Percentiles rank a stretch among this genome's conserved stretches.
Evolutionary conservation across 2,113 vertebrate genomes (phyloP).

Genomic region (Cyanoderma ruficeps): DNA sequence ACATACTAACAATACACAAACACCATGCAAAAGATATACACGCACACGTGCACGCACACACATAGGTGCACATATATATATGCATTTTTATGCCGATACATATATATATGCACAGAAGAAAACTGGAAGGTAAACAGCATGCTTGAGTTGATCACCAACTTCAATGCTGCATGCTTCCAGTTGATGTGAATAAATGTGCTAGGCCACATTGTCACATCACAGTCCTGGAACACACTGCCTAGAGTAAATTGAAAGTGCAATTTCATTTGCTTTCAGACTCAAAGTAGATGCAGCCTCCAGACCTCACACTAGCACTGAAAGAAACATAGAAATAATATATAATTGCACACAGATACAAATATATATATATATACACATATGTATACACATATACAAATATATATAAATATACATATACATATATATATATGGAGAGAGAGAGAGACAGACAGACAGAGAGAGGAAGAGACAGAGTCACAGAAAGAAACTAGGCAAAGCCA

Average conservation of each 20-base stretch:
- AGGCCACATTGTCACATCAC: constrained; percentile 86
- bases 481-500: constrained; percentile 70
- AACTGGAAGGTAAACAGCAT: constrained; percentile 82
- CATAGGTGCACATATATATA: constrained; percentile 56
- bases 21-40: constrained; percentile 84
- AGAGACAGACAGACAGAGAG: neutral
- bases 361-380: neutral
- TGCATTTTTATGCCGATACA: constrained; percentile 64
- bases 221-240: constrained; percentile 73
- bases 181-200: constrained; percentile 85
- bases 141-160: constrained; percentile 82
- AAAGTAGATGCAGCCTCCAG: constrained; percentile 76
- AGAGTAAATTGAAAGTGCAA: constrained; percentile 69
- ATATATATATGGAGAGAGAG: neutral
- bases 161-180: constrained; percentile 83
- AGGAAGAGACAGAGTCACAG: constrained; percentile 40
- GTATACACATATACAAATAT: neutral
- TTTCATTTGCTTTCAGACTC: constrained; percentile 74
- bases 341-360: constrained; percentile 35
- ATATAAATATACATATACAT: neutral
- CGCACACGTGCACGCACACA: neutral
- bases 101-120: constrained; percentile 75
- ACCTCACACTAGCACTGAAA: constrained; percentile 78
- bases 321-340: constrained; percentile 63
- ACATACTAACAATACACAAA: constrained; percentile 80